phyloP scores from a whole-genome alignment of 2,888 invertebrate genomes.

The Leptinotarsa rubiginosa region DNA sequence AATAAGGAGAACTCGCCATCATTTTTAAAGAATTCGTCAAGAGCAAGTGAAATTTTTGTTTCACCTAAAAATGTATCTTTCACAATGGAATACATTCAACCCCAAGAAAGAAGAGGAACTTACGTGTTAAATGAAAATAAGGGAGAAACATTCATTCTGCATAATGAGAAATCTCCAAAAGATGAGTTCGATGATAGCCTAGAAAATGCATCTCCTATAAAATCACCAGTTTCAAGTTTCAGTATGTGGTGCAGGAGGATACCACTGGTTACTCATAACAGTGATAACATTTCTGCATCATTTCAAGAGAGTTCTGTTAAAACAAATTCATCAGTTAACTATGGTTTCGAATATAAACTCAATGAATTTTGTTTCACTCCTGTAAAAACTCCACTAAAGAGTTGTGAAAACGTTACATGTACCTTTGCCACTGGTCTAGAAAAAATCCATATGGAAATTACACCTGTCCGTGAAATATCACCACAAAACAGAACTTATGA shows the following conservation, averaged over 20 bases:
- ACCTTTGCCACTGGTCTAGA: background rate
- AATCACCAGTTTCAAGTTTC: background rate
- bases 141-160: conserved; percentile 32
- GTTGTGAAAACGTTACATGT: background rate
- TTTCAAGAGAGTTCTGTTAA: background rate
- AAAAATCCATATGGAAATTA: conserved; percentile 5
- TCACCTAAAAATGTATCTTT: conserved; percentile 26
- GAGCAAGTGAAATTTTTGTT: conserved; percentile 28
- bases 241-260: background rate
- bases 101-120: conserved; percentile 34
- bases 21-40: conserved; percentile 12
- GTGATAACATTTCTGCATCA: background rate
- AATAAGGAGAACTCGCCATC: conserved; percentile 30
- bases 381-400: conserved; percentile 2
- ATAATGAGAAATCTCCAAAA: conserved; percentile 16
- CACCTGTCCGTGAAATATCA: conserved; percentile 10
- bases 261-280: conserved; percentile 22
- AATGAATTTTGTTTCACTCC: conserved; percentile 9
- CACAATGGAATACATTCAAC: conserved; percentile 12
- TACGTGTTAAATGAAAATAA: conserved; percentile 31
- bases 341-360: conserved; percentile 8
- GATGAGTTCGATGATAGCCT: conserved; percentile 33
- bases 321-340: background rate
- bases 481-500: conserved; percentile 16
- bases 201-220: conserved; percentile 22